Percentiles rank a stretch among this genome's conserved stretches.
These are phyloP conservation scores for Lagocephalus sceleratus DNA, from an alignment of 2,797 vertebrate genomes.

Conservation along the genomic window DNA sequence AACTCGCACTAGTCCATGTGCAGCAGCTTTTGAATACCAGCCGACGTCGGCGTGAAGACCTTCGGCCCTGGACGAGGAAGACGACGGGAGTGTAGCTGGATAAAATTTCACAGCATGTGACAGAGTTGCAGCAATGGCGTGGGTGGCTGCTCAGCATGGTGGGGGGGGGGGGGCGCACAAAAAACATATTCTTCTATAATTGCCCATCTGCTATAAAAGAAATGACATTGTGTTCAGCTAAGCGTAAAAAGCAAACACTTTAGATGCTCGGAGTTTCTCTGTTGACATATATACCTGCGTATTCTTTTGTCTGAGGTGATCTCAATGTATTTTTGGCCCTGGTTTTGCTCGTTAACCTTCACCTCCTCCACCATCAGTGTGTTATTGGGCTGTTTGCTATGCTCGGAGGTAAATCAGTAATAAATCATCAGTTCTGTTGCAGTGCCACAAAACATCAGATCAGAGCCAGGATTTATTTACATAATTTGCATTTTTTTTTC, in stretches of 20 bases:
- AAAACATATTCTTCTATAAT: constrained; percentile 56
- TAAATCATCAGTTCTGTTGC: constrained; percentile 1
- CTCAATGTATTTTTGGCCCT: too few species aligned
- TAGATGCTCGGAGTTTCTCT: not conserved
- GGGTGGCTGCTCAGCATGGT: constrained; percentile 61
- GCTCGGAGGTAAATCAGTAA: constrained; percentile 7
- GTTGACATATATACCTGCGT: not conserved
- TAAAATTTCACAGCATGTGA: constrained; percentile 58
- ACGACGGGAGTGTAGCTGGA: constrained; percentile 39
- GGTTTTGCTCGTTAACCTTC: constrained; percentile 6
- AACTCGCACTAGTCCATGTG: not conserved
- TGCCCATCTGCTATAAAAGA: constrained; percentile 63
- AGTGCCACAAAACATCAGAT: too few species aligned
- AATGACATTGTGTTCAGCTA: constrained; percentile 30
- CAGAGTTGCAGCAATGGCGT: constrained; percentile 52
- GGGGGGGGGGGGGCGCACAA: too few species aligned
- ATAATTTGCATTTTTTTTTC: too few species aligned
- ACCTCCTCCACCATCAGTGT: constrained; percentile 4
- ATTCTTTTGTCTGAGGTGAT: not conserved
- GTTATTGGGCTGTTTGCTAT: not conserved
- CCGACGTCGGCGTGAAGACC: constrained; percentile 20
- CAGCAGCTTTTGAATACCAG: not conserved
- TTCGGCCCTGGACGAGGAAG: constrained; percentile 40
- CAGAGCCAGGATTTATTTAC: too few species aligned
- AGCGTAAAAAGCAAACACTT: constrained; percentile 19